These are phyloP conservation scores for Cataglyphis hispanica DNA, from an alignment of 1,140 invertebrate genomes.

Conservation along the genomic window DNA sequence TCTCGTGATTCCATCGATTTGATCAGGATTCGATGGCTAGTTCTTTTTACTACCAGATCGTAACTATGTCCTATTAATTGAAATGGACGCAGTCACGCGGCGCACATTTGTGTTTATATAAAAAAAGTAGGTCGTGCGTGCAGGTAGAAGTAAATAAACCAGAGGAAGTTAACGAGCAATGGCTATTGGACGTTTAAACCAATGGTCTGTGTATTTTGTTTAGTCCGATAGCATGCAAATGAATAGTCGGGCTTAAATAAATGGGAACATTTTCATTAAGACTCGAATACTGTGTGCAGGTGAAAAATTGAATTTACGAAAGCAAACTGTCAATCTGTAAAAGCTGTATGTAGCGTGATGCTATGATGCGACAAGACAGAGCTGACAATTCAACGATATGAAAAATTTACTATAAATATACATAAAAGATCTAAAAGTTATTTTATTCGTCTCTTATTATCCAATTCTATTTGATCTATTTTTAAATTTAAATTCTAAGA, in stretches of 20 bases:
- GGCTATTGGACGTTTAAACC: constrained; percentile 28
- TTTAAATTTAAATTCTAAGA: background rate
- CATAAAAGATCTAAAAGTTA: no score
- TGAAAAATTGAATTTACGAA: constrained; percentile 42
- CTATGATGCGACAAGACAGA: background rate
- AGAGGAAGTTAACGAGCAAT: constrained; percentile 42
- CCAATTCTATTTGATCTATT: background rate
- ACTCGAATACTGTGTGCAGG: background rate
- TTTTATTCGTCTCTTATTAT: background rate
- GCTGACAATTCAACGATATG: background rate
- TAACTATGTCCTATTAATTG: constrained; percentile 59
- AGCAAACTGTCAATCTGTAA: constrained; percentile 3
- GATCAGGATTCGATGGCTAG: constrained; percentile 34
- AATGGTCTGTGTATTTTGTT: constrained; percentile 54
- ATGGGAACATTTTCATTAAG: constrained; percentile 54
- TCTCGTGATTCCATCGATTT: background rate
- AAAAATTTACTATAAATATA: background rate
- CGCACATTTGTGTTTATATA: background rate
- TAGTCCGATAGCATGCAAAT: constrained; percentile 55
- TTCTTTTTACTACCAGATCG: constrained; percentile 40
- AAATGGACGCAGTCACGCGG: constrained; percentile 50
- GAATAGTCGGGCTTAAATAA: constrained; percentile 25
- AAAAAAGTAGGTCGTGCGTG: constrained; percentile 28
- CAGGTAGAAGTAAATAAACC: constrained; percentile 51
- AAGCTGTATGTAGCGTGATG: background rate